Evolutionary conservation across 1,140 invertebrate genomes (phyloP), one percentile per base, ranked within the genome.

Genomic region (Drosophila baimaii): DNA sequence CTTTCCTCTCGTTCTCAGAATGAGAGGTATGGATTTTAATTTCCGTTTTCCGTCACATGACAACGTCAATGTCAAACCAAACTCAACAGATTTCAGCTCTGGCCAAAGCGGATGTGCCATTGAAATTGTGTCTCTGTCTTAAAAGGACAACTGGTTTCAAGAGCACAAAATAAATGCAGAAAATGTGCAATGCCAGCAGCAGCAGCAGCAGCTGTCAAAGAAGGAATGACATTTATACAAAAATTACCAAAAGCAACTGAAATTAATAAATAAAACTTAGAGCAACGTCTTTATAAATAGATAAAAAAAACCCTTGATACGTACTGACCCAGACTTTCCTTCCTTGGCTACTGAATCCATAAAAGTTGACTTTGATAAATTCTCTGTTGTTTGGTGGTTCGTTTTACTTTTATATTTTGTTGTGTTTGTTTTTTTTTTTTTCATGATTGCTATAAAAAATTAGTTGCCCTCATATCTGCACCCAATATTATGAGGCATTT

Each of bases 11-110:
- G n/a, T 21, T 12, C 10, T 23, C 12, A 15, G 33, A 39, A 33
- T 43, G 23, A 33, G 10, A 19, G 17, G 31, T 37, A 74, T 81
- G 56, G 68, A 82, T 86, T 86, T 86, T 82, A 86, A 86, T 86
- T 88, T 86, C 82, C 82, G 82, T 64, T 86, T 82, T 82, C 66
- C 79, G 75, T 76, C 77, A 82, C 69, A 86, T 86, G 66, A 51
- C 79, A 65, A 71, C 65, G 79, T 82, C 75, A 79, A 72, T 46
- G 64, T 57, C 57, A 49, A 54, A 64, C 49, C 43, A 27, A 46
- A 43, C 23, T 33, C 25, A 23, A 27, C 31, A 21, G 64, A 39
- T 58, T 56, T 35, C 25, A 69, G 43, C 52, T 54, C 29, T 35
- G 15, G 25, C 17, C 27, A 37, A 54, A 6, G n/a, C 54, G 59